Evolutionary conservation across 2,797 vertebrate species (phyloP).

Genomic region (Echiichthys vipera): DNA sequence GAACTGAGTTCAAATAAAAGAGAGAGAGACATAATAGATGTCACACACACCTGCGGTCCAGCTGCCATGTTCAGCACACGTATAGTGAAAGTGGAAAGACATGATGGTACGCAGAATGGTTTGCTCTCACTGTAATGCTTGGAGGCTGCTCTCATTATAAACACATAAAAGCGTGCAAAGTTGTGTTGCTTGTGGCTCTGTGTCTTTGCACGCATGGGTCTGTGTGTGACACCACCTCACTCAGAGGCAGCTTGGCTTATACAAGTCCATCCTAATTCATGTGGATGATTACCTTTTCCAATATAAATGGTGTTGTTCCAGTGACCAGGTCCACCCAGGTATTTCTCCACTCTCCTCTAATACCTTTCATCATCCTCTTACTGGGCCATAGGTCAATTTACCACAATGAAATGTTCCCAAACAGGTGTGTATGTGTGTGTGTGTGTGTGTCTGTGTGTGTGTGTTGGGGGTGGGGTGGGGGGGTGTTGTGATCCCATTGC

Average conservation of each 20-base stretch:
- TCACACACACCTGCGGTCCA: conserved; percentile 45
- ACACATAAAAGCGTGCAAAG: conserved; percentile 5
- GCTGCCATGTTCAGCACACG: conserved; percentile 16
- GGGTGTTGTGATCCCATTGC: too few relatives aligned
- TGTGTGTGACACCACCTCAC: conserved; percentile 28
- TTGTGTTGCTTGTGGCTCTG: neutral
- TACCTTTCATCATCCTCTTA: conserved; percentile 73
- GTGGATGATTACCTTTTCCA: conserved; percentile 58
- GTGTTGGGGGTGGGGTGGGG: neutral
- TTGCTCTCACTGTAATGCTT: conserved; percentile 7
- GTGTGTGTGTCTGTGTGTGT: neutral
- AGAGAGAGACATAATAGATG: conserved; percentile 12
- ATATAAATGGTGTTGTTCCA: conserved; percentile 57
- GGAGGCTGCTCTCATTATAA: conserved; percentile 4
- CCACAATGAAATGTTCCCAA: conserved; percentile 56
- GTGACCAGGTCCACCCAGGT: conserved; percentile 49
- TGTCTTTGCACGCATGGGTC: conserved; percentile 3
- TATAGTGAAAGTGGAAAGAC: neutral
- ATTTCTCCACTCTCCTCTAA: conserved; percentile 55
- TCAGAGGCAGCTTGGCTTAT: conserved; percentile 43
- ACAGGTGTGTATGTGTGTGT: conserved; percentile 8
- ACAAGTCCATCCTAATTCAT: conserved; percentile 58
- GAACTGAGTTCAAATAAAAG: conserved; percentile 8
- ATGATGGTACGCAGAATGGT: neutral
- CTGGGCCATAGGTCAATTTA: conserved; percentile 59